Evolutionary conservation across 2,113 vertebrate genomes (phyloP).

Genomic region (Gulo gulo): DNA sequence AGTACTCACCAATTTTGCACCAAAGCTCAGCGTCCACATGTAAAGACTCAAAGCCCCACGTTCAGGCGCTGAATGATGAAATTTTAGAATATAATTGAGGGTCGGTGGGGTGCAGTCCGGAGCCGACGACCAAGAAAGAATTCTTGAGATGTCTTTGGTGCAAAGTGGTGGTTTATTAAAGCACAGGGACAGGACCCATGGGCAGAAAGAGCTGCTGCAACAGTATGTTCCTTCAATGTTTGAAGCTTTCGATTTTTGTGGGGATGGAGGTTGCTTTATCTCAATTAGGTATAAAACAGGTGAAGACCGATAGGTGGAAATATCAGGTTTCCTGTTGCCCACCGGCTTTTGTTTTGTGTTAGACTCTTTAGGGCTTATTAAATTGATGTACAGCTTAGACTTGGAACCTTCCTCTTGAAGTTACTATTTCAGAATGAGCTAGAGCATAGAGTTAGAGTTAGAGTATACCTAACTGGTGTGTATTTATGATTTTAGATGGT

Average conservation of each 20-base stretch:
- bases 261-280: not conserved
- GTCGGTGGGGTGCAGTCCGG: no score
- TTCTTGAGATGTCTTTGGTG: no score
- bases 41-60: no score
- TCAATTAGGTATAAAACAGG: constrained; percentile 10
- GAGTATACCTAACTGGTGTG: not conserved
- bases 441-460: not conserved
- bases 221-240: not conserved
- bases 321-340: not conserved
- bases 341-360: not conserved
- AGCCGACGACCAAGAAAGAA: no score
- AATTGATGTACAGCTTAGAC: not conserved
- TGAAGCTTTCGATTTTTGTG: not conserved
- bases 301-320: not conserved
- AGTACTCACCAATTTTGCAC: no score
- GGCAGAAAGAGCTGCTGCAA: no score
- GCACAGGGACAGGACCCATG: no score
- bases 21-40: no score
- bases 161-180: no score
- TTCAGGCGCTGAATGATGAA: no score
- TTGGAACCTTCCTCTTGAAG: not conserved
- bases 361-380: not conserved
- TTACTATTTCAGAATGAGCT: not conserved
- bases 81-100: no score
- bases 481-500: not conserved